Percentiles rank a stretch among this genome's conserved stretches.
phyloP scores from a whole-genome alignment of 2,888 invertebrate species.

The Ormyrus nitidulus region DNA sequence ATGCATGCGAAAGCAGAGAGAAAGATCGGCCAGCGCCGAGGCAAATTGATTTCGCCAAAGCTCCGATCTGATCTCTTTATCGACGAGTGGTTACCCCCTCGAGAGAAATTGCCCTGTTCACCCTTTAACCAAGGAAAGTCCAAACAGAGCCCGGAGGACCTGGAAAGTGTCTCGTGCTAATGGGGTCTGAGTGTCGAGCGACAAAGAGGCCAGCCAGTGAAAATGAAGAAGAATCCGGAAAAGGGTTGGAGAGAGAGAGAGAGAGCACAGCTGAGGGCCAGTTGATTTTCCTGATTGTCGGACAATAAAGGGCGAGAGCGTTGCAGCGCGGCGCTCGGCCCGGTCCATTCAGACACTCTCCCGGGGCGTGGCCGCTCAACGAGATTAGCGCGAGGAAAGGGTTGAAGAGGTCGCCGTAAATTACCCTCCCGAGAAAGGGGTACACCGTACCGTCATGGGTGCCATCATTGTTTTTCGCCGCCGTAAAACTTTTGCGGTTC shows the following conservation, averaged over 20 bases:
- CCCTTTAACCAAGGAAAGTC: no score
- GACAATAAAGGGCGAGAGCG: slow-evolving; percentile 61
- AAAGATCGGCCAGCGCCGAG: slow-evolving; percentile 10
- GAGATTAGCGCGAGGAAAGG: slow-evolving; percentile 21
- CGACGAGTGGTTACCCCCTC: neutral
- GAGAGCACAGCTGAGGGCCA: slow-evolving; percentile 32
- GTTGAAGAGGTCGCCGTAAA: neutral
- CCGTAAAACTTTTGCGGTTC: slow-evolving; percentile 48
- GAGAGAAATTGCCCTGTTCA: no score
- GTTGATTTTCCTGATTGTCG: slow-evolving; percentile 49
- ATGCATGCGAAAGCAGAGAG: neutral
- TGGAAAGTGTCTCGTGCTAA: neutral
- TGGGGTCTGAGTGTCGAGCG: slow-evolving; percentile 21
- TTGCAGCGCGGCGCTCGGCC: slow-evolving; percentile 58
- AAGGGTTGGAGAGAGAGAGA: slow-evolving; percentile 43
- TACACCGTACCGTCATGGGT: slow-evolving; percentile 41
- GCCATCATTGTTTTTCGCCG: slow-evolving; percentile 56
- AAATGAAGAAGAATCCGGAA: slow-evolving; percentile 32
- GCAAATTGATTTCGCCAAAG: slow-evolving; percentile 37
- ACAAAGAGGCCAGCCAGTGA: slow-evolving; percentile 37
- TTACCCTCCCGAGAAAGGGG: slow-evolving; percentile 25
- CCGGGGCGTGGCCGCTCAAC: slow-evolving; percentile 47
- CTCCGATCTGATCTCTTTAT: slow-evolving; percentile 6
- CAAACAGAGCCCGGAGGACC: no score
- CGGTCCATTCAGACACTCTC: neutral